Conservation (phyloP, 2,888 invertebrate species). For the Dasysyrphus albostriatus region DNA sequence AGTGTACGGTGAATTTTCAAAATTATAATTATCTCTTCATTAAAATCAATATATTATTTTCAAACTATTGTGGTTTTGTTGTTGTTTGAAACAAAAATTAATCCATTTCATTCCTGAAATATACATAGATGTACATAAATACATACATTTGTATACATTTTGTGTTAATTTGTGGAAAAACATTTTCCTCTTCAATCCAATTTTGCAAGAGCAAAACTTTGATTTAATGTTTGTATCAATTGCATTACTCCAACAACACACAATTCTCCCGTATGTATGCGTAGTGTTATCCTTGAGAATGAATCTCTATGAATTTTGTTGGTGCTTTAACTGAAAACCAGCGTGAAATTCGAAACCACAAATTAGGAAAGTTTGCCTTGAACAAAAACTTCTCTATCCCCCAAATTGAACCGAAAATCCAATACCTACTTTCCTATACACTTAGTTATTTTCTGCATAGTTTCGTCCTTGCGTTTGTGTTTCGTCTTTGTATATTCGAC, state of each 20-base stretch:
- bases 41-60: not conserved
- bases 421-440: not conserved
- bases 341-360: slow-evolving; percentile 47
- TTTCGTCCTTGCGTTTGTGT: slow-evolving; percentile 6
- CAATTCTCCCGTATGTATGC: not conserved
- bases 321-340: slow-evolving; percentile 30
- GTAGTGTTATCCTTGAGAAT: not conserved
- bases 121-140: not conserved
- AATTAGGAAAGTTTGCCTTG: slow-evolving; percentile 54
- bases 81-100: not conserved
- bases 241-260: slow-evolving; percentile 1
- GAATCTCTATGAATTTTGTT: not conserved
- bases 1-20: not conserved
- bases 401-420: slow-evolving; percentile 2
- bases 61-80: not conserved
- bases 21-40: not conserved
- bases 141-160: not conserved
- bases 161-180: not conserved
- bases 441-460: not conserved
- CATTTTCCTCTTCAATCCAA: not conserved
- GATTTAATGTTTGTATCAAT: slow-evolving; percentile 6
- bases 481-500: not conserved
- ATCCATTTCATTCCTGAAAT: not conserved
- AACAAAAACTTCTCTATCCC: not conserved
- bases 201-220: not conserved